phyloP scores from a whole-genome alignment of 92 coral and sea anemone genomes.

The Hydrozoanthus gracilis region DNA sequence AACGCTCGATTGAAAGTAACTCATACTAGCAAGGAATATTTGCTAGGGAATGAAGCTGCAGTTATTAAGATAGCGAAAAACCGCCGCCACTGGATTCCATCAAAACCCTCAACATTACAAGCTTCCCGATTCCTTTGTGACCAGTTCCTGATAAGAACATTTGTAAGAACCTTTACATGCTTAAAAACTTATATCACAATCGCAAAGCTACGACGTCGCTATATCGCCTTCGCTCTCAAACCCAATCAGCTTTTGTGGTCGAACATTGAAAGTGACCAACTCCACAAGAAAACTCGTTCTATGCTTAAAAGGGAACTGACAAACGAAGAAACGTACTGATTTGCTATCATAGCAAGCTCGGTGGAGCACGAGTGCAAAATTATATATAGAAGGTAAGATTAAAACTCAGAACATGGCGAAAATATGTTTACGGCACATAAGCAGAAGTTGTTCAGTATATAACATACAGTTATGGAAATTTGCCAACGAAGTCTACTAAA shows the following conservation, averaged over 20 bases:
- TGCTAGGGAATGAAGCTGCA: background rate
- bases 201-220: slow-evolving; percentile 1
- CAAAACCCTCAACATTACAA: background rate
- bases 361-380: background rate
- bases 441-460: no score
- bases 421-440: no score
- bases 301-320: background rate
- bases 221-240: background rate
- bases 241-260: background rate
- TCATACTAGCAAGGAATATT: slow-evolving; percentile 33
- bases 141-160: slow-evolving; percentile 10
- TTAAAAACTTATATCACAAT: slow-evolving; percentile 1
- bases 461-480: no score
- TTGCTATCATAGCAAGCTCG: background rate
- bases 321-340: background rate
- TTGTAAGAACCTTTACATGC: background rate
- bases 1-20: slow-evolving; percentile 6
- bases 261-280: slow-evolving; percentile 8
- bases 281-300: background rate
- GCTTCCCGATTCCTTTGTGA: background rate
- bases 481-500: no score
- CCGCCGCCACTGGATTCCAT: slow-evolving; percentile 24
- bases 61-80: slow-evolving; percentile 20
- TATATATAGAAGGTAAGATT: no score
- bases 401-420: no score